These are phyloP conservation scores for Myotis planiceps DNA, from an alignment of 2,797 vertebrate genomes.

Conservation along the genomic window DNA sequence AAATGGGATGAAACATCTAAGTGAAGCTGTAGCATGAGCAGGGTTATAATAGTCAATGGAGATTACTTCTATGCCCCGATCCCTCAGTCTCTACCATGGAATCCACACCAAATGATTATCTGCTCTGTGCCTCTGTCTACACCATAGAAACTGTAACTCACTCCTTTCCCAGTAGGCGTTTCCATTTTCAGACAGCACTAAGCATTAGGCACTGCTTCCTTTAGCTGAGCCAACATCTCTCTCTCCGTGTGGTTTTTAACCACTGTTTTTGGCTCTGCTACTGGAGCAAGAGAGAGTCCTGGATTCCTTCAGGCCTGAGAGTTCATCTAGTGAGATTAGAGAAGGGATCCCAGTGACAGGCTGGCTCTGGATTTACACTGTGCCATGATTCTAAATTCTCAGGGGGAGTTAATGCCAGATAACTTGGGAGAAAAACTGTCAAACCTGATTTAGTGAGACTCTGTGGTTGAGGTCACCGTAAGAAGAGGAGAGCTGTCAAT, in stretches of 20 bases:
- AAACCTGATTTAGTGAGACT: not conserved
- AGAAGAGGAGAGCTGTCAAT: not conserved
- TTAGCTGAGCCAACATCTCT: slow-evolving; percentile 30
- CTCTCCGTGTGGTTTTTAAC: slow-evolving; percentile 21
- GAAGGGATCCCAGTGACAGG: not conserved
- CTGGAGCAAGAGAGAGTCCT: not conserved
- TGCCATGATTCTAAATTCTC: not conserved
- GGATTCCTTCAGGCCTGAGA: not conserved
- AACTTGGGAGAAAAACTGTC: not conserved
- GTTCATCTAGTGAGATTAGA: not conserved
- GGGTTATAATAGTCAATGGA: not conserved
- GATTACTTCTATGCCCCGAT: not conserved
- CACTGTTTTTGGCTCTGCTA: slow-evolving; percentile 37
- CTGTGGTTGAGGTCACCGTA: not conserved
- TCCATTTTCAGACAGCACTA: slow-evolving; percentile 19
- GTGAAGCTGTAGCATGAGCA: not conserved
- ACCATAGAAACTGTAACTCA: not conserved
- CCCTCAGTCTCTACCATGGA: not conserved
- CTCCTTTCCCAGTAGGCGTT: slow-evolving; percentile 3
- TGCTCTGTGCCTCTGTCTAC: not conserved
- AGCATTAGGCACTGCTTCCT: slow-evolving; percentile 41
- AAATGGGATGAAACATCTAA: not conserved
- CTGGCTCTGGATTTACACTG: not conserved
- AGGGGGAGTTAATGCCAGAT: not conserved
- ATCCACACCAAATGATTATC: not conserved